Evolutionary conservation across 2,113 vertebrate genomes (phyloP).

Genomic region (Clarias magur): DNA sequence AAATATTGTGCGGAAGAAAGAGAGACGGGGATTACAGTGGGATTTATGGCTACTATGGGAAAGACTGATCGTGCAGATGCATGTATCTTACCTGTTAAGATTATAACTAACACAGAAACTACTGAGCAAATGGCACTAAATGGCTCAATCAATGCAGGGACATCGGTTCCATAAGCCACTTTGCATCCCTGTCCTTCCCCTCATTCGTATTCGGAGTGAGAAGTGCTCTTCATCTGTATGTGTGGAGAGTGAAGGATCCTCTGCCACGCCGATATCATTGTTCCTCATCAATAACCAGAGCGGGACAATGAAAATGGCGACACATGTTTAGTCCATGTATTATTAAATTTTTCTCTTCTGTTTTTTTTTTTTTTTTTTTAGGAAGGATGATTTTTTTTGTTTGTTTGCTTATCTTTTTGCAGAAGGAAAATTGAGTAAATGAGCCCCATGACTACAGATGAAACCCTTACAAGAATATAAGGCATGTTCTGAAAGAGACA

Average conservation of each 20-base stretch:
- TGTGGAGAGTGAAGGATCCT: neutral
- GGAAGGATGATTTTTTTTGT: neutral
- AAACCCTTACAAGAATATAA: neutral
- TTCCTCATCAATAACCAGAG: neutral
- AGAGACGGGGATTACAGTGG: neutral
- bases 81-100: conserved; percentile 33
- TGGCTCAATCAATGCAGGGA: conserved; percentile 33
- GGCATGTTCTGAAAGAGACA: neutral
- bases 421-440: neutral
- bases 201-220: conserved; percentile 44
- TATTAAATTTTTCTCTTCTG: neutral
- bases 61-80: neutral
- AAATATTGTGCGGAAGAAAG: neutral
- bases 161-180: conserved; percentile 23
- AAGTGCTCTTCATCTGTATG: conserved; percentile 18
- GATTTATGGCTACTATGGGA: neutral
- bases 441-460: neutral
- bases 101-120: conserved; percentile 16
- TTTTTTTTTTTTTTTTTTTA: neutral
- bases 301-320: neutral
- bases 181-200: conserved; percentile 19
- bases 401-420: neutral
- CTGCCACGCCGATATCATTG: neutral
- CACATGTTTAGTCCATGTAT: neutral
- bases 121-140: conserved; percentile 28